Evolutionary conservation across 37 sponge, comb jelly and placozoan genomes (phyloP).

Genomic region (Hormiphora californensis): DNA sequence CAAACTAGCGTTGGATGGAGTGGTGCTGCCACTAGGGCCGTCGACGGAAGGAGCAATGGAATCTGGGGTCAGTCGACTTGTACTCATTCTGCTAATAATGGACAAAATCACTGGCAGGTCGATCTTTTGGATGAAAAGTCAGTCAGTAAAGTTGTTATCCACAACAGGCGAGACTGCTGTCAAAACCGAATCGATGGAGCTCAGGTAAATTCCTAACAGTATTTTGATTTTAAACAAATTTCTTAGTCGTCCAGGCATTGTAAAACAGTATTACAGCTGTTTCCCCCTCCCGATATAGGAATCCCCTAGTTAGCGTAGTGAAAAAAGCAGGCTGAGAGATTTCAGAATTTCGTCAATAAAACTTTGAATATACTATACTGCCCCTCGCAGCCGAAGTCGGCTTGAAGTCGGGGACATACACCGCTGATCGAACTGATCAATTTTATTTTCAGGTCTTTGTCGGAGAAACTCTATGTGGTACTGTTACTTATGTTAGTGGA

Average conservation of each 20-base stretch:
- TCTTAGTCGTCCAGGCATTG: no score
- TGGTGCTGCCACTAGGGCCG: background rate
- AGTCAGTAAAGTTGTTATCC: background rate
- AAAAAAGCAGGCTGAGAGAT: no score
- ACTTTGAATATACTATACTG: no score
- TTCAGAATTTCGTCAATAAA: no score
- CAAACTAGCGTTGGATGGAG: background rate
- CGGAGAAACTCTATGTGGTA: background rate
- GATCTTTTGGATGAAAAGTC: background rate
- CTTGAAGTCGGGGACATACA: no score
- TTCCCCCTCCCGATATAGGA: no score
- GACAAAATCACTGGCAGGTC: background rate
- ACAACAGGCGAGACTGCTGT: constrained; percentile 19
- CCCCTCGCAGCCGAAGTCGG: no score
- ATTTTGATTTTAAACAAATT: no score
- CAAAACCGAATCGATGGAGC: background rate
- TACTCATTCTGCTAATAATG: background rate
- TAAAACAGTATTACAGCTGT: no score
- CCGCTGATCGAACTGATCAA: no score
- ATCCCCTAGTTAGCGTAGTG: no score
- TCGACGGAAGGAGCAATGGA: background rate
- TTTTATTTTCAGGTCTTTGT: background rate
- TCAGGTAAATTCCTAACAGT: no score
- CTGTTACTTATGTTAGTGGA: background rate
- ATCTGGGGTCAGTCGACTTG: background rate